phyloP scores from a whole-genome alignment of 1,140 invertebrate genomes.

The Ips nitidus region DNA sequence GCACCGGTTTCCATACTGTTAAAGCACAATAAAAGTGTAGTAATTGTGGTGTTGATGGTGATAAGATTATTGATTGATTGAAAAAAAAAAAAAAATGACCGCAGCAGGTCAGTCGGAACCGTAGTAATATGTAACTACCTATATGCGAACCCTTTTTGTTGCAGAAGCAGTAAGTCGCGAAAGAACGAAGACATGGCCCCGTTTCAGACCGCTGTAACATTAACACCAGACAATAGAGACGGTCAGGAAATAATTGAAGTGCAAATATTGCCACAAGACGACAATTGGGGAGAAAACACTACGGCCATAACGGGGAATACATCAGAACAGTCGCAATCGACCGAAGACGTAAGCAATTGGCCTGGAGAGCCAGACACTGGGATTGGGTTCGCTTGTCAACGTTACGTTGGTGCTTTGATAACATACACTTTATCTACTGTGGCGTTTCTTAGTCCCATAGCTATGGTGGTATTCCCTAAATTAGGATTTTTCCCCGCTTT shows the following conservation, averaged over 20 bases:
- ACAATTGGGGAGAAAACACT: conserved; percentile 98
- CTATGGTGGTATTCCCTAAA: conserved; percentile 93
- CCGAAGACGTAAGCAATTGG: conserved; percentile 86
- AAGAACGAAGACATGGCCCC: conserved; percentile 63
- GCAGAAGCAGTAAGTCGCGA: conserved; percentile 49
- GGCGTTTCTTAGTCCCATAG: conserved; percentile 88
- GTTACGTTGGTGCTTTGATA: conserved; percentile 76
- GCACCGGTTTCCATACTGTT: too few species aligned
- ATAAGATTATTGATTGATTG: conserved; percentile 21
- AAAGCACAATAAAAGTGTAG: too few species aligned
- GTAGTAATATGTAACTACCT: conserved; percentile 12
- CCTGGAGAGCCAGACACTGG: conserved; percentile 72
- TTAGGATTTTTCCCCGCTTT: conserved; percentile 73
- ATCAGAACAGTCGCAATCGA: conserved; percentile 90
- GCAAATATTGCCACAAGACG: conserved; percentile 89
- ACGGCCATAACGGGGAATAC: conserved; percentile 96
- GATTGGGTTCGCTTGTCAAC: conserved; percentile 71
- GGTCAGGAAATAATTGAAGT: conserved; percentile 79
- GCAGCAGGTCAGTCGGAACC: conserved; percentile 1
- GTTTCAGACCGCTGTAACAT: conserved; percentile 65
- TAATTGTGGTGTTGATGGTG: conserved; percentile 9
- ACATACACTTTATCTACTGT: conserved; percentile 74
- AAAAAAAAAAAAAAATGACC: neutral
- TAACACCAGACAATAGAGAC: conserved; percentile 63
- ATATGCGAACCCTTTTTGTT: conserved; percentile 32